Evolutionary conservation across 2,113 vertebrate genomes (phyloP), one percentile per base, ranked within the genome.

Genomic region (Cynocephalus volans): DNA sequence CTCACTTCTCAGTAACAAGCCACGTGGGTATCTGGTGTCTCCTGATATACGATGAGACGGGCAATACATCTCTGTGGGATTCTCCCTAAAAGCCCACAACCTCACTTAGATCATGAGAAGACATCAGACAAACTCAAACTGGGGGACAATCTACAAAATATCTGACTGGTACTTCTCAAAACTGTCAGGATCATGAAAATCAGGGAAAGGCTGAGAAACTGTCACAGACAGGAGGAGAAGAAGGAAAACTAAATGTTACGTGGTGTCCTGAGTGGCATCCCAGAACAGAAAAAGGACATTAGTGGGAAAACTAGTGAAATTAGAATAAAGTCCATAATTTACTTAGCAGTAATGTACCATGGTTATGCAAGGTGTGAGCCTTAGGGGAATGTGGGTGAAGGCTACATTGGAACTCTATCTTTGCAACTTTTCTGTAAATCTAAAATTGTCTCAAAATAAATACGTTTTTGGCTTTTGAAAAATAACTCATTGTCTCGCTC

Each of bases 61-160:
- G 9, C 7, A 50, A 4, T 4, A 50, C 24, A 1, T 23, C 4
- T 72, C 85, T 6, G 24, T 54, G 70, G 10, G 31, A 11, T 28
- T 72, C 70, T 86, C 56, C 72, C n/a, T 56, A n/a, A 93, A 94
- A 96, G n/a, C 28, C 62, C 67, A 28, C 11, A 60, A n/a, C 58
- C 21, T 83, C 50, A 21, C 67, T 56, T 14, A 33, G 13, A 80
- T 65, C 33, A 31, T 19, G 18, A 65, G 54, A 41, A 36, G 60
- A 92, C 69, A 62, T 56, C 21, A 60, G 26, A 24, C 52, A 76
- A 90, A 41, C 70, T 36, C 62, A 62, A 19, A 69, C 2, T 13
- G 28, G 28, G n/a, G 50, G 58, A 58, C 24, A 17, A 0, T n/a
- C 70, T 50, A 13, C 52, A n/a, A 36, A 84, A 45, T 41, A 9